Base-by-base conservation (phyloP, 2,113 vertebrate genomes). In the Sorex fumeus region DNA sequence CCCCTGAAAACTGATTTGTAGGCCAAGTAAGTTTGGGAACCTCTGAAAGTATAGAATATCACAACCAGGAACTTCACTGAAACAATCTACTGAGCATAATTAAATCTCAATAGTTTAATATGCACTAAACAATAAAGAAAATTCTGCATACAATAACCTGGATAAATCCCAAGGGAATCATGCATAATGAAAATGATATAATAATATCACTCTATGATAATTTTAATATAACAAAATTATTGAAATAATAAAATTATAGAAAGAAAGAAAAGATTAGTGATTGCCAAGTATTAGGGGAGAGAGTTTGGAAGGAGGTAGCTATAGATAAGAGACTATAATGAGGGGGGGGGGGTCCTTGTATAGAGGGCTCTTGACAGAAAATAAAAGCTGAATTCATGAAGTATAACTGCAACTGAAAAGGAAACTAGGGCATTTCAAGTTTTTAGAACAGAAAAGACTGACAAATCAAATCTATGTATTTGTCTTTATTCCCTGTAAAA, bases 211-310 rank as follows among this genome's bases (percentile, higher is more conserved):
- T 84, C 11, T n/a, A 84, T 21, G 53, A 76, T 66, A 92, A 75
- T 47, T 79, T 75, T 92, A 45, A 77, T 40, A 75, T 18, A 69
- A 70, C 53, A 67, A 60, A 21, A 21, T 36, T 64, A 71, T 78
- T 78, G 66, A 90, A 79, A 90, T 72, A 81, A 83, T 72, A 87
- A 85, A 82, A 32, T 87, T 86, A 64, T 7, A 71, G 25, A 53
- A 28, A 84, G 3, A 50, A 36, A 91, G 83, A 86, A 80, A 2
- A 76, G 43, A 84, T 72, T 3, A 40, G 60, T 77, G 40, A 76
- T 40, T 87, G 72, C 4, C 27, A 93, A 76, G 53, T 30, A 32
- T 84, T 76, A 86, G 45, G 34, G 34, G 30, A 64, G 18, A 2
- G 13, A 34, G 30, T 1, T 9, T 6, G 19, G n/a, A 40, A 60